A percentile compares a stretch with the other conserved stretches of the same genome.
Conservation (phyloP, 2,113 vertebrate species). For the Spilogale gracilis region DNA sequence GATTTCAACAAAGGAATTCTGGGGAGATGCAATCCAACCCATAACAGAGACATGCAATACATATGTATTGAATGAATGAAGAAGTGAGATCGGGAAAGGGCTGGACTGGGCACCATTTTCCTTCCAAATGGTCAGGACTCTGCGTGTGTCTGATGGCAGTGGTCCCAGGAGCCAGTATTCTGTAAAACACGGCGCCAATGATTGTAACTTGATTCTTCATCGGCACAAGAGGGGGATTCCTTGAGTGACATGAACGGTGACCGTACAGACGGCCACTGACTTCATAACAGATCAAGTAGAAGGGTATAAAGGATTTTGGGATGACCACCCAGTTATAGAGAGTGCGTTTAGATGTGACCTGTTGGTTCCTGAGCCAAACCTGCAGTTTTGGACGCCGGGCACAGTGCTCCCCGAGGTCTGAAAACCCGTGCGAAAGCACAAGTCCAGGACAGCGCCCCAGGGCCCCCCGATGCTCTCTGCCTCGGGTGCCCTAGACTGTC, state of each 20-base stretch:
- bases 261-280: accelerated
- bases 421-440: not conserved
- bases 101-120: not conserved
- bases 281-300: not conserved
- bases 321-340: not conserved
- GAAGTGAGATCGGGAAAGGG: not conserved
- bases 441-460: not conserved
- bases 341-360: not conserved
- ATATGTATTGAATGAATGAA: not conserved
- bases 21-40: not conserved
- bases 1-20: not conserved
- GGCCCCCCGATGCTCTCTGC: not conserved
- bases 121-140: not conserved
- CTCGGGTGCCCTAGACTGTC: not conserved
- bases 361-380: not conserved
- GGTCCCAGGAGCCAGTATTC: not conserved
- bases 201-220: not conserved
- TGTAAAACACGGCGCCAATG: not conserved
- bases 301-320: not conserved
- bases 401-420: not conserved
- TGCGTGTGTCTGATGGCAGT: not conserved
- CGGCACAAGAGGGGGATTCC: not conserved
- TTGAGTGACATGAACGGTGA: not conserved
- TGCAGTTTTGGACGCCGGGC: not conserved
- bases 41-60: not conserved